A percentile compares a stretch with the other conserved stretches of the same genome.
phyloP scores from a whole-genome alignment of 2,888 invertebrate species.

The Linnaemya tessellans region DNA sequence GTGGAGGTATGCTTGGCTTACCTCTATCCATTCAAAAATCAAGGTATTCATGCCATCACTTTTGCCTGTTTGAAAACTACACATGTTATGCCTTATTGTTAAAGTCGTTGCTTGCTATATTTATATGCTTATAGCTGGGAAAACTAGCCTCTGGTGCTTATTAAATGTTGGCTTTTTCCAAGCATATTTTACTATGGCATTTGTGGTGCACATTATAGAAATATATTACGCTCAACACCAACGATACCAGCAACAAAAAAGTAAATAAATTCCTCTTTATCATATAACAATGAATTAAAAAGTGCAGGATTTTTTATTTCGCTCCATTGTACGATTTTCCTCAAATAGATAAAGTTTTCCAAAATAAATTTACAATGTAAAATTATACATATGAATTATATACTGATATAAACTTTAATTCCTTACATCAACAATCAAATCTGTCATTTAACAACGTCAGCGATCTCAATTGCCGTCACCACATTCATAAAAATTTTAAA shows the following conservation, averaged over 20 bases:
- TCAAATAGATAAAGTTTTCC: background rate
- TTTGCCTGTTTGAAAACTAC: background rate
- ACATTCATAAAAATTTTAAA: no score
- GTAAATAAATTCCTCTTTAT: constrained; percentile 51
- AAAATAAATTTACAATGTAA: background rate
- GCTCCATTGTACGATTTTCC: background rate
- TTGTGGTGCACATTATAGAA: constrained; percentile 53
- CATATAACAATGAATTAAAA: constrained; percentile 65
- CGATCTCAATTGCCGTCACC: background rate
- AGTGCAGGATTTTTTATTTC: constrained; percentile 5
- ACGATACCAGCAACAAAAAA: background rate
- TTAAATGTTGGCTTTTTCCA: constrained; percentile 65
- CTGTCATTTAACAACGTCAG: background rate
- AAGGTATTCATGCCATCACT: background rate
- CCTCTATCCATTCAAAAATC: constrained; percentile 19
- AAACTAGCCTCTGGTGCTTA: constrained; percentile 70
- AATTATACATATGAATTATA: no score
- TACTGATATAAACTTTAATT: background rate
- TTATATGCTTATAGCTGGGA: constrained; percentile 49
- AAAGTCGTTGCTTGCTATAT: constrained; percentile 30
- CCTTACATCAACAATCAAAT: background rate
- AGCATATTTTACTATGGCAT: constrained; percentile 54
- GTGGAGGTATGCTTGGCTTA: background rate
- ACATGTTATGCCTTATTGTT: constrained; percentile 25
- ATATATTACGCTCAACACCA: constrained; percentile 29